Conservation (phyloP, 2,113 vertebrate species). For the Microcebus lehilahytsara region DNA sequence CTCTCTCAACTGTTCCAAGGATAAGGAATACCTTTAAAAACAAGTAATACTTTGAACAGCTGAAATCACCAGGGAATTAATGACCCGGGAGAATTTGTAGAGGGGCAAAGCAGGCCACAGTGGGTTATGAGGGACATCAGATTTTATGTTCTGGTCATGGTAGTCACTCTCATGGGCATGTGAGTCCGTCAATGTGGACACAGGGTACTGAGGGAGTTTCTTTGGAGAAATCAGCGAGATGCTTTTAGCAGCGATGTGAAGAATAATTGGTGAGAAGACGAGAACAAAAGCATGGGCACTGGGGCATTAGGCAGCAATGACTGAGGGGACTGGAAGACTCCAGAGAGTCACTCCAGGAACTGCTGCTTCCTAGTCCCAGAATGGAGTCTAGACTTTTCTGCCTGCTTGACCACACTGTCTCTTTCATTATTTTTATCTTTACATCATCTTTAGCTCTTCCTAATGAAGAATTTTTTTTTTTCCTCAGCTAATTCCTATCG, state of each 20-base stretch:
- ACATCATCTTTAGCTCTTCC: not conserved
- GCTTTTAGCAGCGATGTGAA: not conserved
- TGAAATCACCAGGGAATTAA: not conserved
- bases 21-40: not conserved
- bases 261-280: not conserved
- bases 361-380: not conserved
- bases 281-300: not conserved
- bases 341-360: not conserved
- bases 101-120: not conserved
- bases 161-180: not conserved
- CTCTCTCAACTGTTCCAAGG: not conserved
- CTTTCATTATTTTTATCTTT: not conserved
- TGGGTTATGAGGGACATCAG: not conserved
- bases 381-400: too few relatives aligned
- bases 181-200: not conserved
- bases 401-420: not conserved
- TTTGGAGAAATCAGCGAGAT: not conserved
- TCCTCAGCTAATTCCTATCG: not conserved
- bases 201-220: not conserved
- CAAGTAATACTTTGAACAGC: not conserved
- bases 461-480: not conserved
- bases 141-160: not conserved
- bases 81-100: accelerated
- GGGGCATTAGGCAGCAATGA: not conserved
- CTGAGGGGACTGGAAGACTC: not conserved